A percentile compares a stretch with the other conserved stretches of the same genome.
These are phyloP conservation scores for Gobio gobio DNA, from an alignment of 2,113 vertebrate genomes.

Conservation along the genomic window DNA sequence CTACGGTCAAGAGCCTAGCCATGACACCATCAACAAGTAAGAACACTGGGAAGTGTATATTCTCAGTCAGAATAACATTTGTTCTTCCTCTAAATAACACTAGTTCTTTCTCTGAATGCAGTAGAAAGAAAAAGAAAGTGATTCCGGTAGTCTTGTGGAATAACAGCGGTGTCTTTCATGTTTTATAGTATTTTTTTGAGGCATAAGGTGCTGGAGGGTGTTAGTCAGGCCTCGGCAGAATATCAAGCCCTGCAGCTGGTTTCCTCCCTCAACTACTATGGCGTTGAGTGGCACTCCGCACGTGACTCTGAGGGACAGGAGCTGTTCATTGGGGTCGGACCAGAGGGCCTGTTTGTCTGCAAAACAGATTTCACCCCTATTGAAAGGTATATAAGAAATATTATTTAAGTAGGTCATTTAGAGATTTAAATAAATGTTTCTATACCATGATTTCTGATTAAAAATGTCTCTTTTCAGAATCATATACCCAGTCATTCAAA, in stretches of 20 bases:
- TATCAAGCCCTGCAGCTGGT: slow-evolving; percentile 84
- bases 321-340: slow-evolving; percentile 83
- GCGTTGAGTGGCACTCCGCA: slow-evolving; percentile 84
- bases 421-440: neutral
- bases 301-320: slow-evolving; percentile 83
- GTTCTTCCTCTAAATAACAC: neutral
- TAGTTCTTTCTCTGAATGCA: neutral
- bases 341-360: slow-evolving; percentile 84
- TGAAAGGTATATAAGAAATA: slow-evolving; percentile 74
- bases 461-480: slow-evolving; percentile 66
- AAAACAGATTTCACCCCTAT: slow-evolving; percentile 82
- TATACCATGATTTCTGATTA: neutral
- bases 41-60: neutral
- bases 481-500: slow-evolving; percentile 85
- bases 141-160: neutral
- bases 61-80: neutral
- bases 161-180: neutral
- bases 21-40: slow-evolving; percentile 53
- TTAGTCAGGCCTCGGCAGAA: slow-evolving; percentile 80
- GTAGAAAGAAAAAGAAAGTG: neutral
- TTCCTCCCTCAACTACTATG: slow-evolving; percentile 81
- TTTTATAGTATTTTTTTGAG: slow-evolving; percentile 78
- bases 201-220: slow-evolving; percentile 82
- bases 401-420: neutral
- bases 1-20: slow-evolving; percentile 79